Conservation (phyloP, 2,888 invertebrate genomes). For the Dynastes grantii region DNA sequence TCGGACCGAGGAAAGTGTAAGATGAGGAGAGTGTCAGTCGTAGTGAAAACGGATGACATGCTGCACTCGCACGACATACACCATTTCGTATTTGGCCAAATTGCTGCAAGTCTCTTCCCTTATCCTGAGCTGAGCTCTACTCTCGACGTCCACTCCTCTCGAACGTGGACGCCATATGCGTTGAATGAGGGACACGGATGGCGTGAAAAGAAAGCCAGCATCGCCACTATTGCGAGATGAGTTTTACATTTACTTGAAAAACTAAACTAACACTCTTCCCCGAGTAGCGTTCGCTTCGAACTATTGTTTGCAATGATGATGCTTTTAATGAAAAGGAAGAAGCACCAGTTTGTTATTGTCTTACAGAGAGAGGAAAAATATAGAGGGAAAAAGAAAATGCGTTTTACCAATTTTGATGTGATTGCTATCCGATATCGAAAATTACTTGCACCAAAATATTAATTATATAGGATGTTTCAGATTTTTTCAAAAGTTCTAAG, state of each 20-base stretch:
- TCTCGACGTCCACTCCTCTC: slow-evolving; percentile 19
- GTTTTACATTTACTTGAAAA: slow-evolving; percentile 39
- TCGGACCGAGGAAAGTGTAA: slow-evolving; percentile 50
- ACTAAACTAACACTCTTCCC: slow-evolving; percentile 10
- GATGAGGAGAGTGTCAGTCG: slow-evolving; percentile 32
- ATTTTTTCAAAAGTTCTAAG: no score
- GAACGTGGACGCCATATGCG: slow-evolving; percentile 52
- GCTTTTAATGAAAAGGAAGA: slow-evolving; percentile 22
- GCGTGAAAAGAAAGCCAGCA: slow-evolving; percentile 2
- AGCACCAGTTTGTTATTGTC: slow-evolving; percentile 1
- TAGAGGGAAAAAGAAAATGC: no score
- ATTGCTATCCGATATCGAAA: no score
- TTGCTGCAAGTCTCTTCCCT: slow-evolving; percentile 40
- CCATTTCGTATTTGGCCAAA: slow-evolving; percentile 56
- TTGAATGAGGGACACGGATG: slow-evolving; percentile 45
- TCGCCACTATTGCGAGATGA: slow-evolving; percentile 1
- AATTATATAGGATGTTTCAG: no score
- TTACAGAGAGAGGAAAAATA: not conserved
- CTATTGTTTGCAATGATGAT: slow-evolving; percentile 4
- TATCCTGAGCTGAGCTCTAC: not conserved
- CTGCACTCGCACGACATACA: slow-evolving; percentile 60
- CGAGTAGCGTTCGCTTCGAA: slow-evolving; percentile 30
- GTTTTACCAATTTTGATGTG: no score
- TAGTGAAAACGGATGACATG: slow-evolving; percentile 57
- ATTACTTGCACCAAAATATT: no score